Evolutionary conservation across 2,797 vertebrate species (phyloP).

Genomic region (Erethizon dorsatum): DNA sequence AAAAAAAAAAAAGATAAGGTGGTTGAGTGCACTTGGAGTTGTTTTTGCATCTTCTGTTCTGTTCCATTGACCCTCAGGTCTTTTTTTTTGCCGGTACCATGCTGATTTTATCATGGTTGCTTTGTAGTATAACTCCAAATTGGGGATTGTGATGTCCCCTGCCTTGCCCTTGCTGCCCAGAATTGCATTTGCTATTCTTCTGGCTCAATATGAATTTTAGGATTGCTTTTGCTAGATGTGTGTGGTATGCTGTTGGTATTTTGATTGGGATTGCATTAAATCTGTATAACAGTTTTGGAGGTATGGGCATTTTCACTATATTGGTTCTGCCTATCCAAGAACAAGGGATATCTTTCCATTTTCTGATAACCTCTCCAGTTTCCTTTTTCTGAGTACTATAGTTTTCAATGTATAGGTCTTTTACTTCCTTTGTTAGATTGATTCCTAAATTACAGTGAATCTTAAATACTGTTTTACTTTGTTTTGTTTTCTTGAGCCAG

Average conservation of each 20-base stretch:
- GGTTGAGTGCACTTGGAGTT: neutral
- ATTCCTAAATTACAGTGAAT: neutral
- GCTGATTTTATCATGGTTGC: neutral
- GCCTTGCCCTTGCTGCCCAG: neutral
- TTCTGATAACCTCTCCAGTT: neutral
- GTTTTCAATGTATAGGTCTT: neutral
- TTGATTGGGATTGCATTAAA: neutral
- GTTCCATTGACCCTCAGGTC: too few relatives aligned
- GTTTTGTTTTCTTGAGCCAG: neutral
- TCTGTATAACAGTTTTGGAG: neutral
- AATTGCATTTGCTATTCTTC: neutral
- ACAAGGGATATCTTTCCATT: neutral
- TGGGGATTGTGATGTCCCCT: neutral
- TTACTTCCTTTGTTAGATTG: neutral
- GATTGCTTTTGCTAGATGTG: neutral
- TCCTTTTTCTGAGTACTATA: neutral
- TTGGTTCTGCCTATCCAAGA: neutral
- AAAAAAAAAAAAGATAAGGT: too few relatives aligned
- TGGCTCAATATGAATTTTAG: neutral
- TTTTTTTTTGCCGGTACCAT: too few relatives aligned
- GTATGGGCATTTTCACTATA: neutral
- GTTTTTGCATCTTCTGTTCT: too few relatives aligned
- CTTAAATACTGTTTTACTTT: neutral
- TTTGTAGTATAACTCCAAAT: neutral
- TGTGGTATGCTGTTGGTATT: neutral